A percentile compares a stretch with the other conserved stretches of the same genome.
Conservation (phyloP, 1,140 invertebrate species). For the Bombus vancouverensis region DNA sequence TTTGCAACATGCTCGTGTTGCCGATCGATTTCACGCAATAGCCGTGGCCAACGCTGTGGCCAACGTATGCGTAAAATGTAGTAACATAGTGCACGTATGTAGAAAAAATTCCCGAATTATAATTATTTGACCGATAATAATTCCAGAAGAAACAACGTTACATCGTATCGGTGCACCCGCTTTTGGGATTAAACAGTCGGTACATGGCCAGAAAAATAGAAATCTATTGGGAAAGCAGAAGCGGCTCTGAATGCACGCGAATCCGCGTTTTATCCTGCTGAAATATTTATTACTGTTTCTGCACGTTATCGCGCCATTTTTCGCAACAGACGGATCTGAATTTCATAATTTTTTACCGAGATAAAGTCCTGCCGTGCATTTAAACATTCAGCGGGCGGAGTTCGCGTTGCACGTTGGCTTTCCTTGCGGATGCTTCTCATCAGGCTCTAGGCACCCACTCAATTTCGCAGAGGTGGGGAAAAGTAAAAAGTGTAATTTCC, state of each 20-base stretch:
- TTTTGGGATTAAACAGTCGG: background rate
- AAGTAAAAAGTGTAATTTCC: slow-evolving; percentile 16
- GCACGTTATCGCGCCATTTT: slow-evolving; percentile 19
- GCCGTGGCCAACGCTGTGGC: too few relatives aligned
- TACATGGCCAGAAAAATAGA: background rate
- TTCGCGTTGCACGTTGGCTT: background rate
- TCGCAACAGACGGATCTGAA: slow-evolving; percentile 16
- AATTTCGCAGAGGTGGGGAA: slow-evolving; percentile 4
- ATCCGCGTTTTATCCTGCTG: background rate
- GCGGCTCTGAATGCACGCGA: background rate
- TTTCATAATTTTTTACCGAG: slow-evolving; percentile 19
- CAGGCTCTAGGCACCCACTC: background rate
- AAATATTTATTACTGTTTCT: slow-evolving; percentile 33
- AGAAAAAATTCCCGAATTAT: background rate
- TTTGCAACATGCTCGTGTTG: too few relatives aligned
- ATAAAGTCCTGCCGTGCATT: slow-evolving; percentile 13
- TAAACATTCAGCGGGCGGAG: slow-evolving; percentile 1
- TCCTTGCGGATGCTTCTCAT: background rate
- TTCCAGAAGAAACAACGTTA: background rate
- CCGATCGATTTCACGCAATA: background rate
- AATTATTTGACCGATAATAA: slow-evolving; percentile 10
- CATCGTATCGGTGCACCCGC: background rate
- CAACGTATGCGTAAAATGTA: background rate
- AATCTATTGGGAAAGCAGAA: background rate
- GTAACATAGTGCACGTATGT: background rate